Evolutionary conservation across 92 coral and sea anemone species (phyloP).

Genomic region (Parazoanthus swiftii): DNA sequence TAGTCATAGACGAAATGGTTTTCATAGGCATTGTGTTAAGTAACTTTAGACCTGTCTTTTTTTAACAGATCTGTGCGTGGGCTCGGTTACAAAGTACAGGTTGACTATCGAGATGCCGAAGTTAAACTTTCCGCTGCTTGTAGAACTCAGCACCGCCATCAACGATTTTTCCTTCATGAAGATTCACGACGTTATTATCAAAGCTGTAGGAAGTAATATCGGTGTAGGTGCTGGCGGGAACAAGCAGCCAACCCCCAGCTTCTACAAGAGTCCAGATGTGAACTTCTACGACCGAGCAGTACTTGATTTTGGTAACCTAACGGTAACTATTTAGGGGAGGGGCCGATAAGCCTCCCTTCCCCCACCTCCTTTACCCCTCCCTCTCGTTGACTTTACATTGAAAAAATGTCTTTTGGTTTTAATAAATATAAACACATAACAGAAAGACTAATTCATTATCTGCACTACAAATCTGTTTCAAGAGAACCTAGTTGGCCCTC

Average conservation of each 20-base stretch:
- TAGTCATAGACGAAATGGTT: neutral
- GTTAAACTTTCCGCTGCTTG: constrained; percentile 69
- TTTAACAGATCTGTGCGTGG: constrained; percentile 64
- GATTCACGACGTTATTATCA: constrained; percentile 50
- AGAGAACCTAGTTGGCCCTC: too few species aligned
- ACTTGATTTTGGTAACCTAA: constrained; percentile 80
- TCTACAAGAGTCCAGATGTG: constrained; percentile 66
- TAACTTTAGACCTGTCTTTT: neutral
- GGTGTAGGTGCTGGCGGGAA: constrained; percentile 21
- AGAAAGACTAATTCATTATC: too few species aligned
- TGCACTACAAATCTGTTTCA: too few species aligned
- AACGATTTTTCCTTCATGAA: constrained; percentile 87
- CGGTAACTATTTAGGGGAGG: constrained; percentile 51
- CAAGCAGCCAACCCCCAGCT: constrained; percentile 35
- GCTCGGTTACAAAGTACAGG: constrained; percentile 63
- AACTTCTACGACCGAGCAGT: constrained; percentile 74
- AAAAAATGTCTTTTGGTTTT: too few species aligned
- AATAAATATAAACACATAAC: too few species aligned
- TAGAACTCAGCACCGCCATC: constrained; percentile 82
- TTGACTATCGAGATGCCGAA: constrained; percentile 79
- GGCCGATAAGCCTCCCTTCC: too few species aligned
- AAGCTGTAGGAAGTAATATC: constrained; percentile 51
- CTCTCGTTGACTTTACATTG: too few species aligned
- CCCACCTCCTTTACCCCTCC: too few species aligned
- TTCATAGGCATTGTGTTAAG: neutral